A percentile compares a stretch with the other conserved stretches of the same genome.
These are phyloP conservation scores for Prionace glauca DNA, from an alignment of 2,797 vertebrate genomes.

Conservation along the genomic window DNA sequence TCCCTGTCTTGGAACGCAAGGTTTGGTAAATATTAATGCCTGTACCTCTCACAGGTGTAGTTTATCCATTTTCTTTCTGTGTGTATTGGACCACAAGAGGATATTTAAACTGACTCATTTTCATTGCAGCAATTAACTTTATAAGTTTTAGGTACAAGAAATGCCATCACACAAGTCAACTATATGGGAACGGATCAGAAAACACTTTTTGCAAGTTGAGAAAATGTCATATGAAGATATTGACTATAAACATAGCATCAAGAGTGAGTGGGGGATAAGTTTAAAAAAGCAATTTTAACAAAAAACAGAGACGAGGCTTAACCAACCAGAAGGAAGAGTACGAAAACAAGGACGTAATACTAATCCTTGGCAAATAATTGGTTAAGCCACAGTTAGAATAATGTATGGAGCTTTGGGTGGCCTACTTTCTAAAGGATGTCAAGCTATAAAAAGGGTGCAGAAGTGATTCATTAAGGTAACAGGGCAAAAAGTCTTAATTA, in stretches of 20 bases:
- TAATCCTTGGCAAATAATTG: not conserved
- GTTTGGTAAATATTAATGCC: not conserved
- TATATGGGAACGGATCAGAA: not conserved
- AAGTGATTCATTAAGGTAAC: not conserved
- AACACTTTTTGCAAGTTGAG: not conserved
- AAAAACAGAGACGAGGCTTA: not conserved
- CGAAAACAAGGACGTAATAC: not conserved
- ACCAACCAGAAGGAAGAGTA: not conserved
- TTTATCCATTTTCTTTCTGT: not conserved
- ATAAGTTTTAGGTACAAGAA: not conserved
- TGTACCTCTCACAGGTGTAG: not conserved
- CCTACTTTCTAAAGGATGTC: not conserved
- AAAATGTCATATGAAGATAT: not conserved
- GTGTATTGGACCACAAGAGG: not conserved
- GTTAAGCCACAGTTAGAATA: not conserved
- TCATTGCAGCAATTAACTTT: not conserved
- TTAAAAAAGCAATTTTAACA: not conserved
- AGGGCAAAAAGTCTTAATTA: not conserved
- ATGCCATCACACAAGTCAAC: not conserved
- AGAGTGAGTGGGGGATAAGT: not conserved
- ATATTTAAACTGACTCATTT: not conserved
- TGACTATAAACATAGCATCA: not conserved
- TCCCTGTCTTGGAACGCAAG: fast-evolving
- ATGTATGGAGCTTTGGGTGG: not conserved
- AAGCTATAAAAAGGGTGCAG: not conserved